Evolutionary conservation across 2,888 invertebrate genomes (phyloP), one percentile per base, ranked within the genome.

Genomic region (Alviniconcha strummeri): DNA sequence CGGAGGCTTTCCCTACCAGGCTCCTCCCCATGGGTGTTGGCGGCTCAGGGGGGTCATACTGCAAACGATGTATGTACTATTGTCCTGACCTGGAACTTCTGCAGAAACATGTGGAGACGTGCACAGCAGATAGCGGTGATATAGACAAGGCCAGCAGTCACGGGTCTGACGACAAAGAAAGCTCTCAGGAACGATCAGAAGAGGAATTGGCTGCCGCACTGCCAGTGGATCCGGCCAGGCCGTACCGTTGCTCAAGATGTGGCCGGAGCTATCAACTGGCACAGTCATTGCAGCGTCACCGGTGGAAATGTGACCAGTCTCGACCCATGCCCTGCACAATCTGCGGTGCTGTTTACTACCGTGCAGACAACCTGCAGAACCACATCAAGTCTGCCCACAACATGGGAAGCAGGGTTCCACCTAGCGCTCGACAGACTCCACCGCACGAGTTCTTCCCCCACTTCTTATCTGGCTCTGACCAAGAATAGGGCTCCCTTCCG

Each of bases 251-350:
- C 52, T 77, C 82, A 1, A 76, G 36, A 55, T 82, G 82, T 69
- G 82, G 82, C 5, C 77, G 82, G 17, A 54, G 67, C 15, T 82
- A 82, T 56, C 77, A 77, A 56, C 71, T 82, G 69, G 77, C 76
- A 15, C 85, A 84, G 78, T 84, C 84, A 36, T 67, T 85, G 17
- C 81, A 80, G 60, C 84, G 85, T 6, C 85, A 85, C 75, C 82
- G 83, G n/a, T 85, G 85, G 85, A 84, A 81, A 56, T 85, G 85
- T 56, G 83, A 85, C 79, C 80, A 81, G 71, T 74, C 84, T 7
- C 82, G 85, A 5, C 76, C 75, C 64, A 82, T 85, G 36, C 80
- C 77, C 69, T 85, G 85, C 64, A 77, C 84, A 2, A 60, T 74
- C 36, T 85, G 85, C 74, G 81, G 80, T 8, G 71, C 77, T 8